phyloP scores from a whole-genome alignment of 2,113 vertebrate genomes.

The Cyprinodon brontotheroides region DNA sequence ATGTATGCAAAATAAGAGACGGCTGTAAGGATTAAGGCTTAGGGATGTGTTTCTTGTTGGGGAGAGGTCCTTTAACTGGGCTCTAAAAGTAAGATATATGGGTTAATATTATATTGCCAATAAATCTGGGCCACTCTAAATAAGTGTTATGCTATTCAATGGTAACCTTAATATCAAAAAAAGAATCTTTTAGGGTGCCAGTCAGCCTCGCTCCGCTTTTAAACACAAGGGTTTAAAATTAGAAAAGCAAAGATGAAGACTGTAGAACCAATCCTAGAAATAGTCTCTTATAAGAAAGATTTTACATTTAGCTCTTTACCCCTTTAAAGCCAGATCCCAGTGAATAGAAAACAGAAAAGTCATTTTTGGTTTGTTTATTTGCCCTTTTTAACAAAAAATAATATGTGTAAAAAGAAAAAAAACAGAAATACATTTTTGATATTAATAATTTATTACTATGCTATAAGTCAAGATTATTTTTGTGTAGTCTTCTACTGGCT shows the following conservation, averaged over 20 bases:
- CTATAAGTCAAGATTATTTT: no score
- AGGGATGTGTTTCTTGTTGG: slow-evolving; percentile 48
- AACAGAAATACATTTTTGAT: no score
- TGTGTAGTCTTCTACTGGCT: no score
- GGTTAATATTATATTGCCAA: slow-evolving; percentile 52
- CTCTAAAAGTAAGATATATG: slow-evolving; percentile 28
- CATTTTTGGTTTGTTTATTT: no score
- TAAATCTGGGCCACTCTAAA: slow-evolving; percentile 33
- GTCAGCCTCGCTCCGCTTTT: no score
- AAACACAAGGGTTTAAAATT: slow-evolving; percentile 62
- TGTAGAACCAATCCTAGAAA: slow-evolving; percentile 57
- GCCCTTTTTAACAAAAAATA: no score
- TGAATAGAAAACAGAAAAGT: no score
- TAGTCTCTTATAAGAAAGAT: slow-evolving; percentile 64
- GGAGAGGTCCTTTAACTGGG: slow-evolving; percentile 55
- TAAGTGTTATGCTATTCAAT: slow-evolving; percentile 47
- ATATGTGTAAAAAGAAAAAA: no score
- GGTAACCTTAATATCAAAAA: slow-evolving; percentile 29
- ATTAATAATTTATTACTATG: no score
- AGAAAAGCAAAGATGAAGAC: slow-evolving; percentile 65
- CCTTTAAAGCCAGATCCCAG: no score
- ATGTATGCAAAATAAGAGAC: slow-evolving; percentile 72
- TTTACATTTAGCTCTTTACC: slow-evolving; percentile 58
- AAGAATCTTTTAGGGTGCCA: slow-evolving; percentile 11
- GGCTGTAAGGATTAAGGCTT: slow-evolving; percentile 46